phyloP scores from a whole-genome alignment of 2,888 invertebrate species.

The Eulithis testata region DNA sequence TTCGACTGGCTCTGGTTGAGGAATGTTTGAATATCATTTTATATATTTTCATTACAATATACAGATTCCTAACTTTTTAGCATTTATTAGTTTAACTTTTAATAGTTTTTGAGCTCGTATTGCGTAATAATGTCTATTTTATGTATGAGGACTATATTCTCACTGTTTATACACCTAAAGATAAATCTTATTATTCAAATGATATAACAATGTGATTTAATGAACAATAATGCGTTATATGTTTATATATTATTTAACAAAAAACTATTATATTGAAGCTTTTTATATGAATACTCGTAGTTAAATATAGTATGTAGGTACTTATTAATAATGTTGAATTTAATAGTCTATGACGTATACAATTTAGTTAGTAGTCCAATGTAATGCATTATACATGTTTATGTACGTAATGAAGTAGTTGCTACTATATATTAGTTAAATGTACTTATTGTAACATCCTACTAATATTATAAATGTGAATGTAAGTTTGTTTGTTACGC shows the following conservation, averaged over 20 bases:
- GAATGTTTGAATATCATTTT: conserved; percentile 13
- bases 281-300: neutral
- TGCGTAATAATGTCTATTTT: conserved; percentile 9
- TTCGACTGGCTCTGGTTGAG: conserved; percentile 8
- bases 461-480: too few relatives aligned
- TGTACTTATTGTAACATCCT: conserved; percentile 3
- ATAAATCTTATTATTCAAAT: conserved; percentile 28
- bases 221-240: conserved; percentile 37
- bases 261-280: neutral
- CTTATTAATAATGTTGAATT: conserved; percentile 26
- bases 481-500: too few relatives aligned
- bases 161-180: conserved; percentile 9
- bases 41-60: conserved; percentile 6
- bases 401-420: neutral
- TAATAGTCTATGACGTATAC: conserved; percentile 25
- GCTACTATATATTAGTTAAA: neutral
- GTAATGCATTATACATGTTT: conserved; percentile 12
- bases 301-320: conserved; percentile 17
- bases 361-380: conserved; percentile 13
- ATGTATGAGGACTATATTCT: conserved; percentile 27
- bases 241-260: conserved; percentile 14
- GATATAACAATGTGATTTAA: conserved; percentile 33
- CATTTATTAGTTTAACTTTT: conserved; percentile 19
- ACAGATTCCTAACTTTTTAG: conserved; percentile 8
- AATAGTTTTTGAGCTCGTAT: conserved; percentile 27